Evolutionary conservation across 2,888 invertebrate species (phyloP), one percentile per base, ranked within the genome.

Genomic region (Polyploca ridens): DNA sequence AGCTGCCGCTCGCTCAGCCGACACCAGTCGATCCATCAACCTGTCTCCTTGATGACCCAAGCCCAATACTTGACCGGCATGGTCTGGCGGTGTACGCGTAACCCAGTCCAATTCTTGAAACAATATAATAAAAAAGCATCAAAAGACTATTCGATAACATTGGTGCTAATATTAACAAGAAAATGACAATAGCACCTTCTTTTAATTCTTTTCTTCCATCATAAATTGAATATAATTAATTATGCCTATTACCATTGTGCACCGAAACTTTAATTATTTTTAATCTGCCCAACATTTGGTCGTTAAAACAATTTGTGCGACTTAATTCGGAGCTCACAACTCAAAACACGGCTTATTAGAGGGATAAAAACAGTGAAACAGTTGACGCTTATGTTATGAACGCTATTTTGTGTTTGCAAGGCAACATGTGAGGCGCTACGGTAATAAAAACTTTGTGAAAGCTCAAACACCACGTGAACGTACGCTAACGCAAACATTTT

Each of bases 11-110:
- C 66, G 66, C 63, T 63, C 68, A 63, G 60, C 69, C 63, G 69
- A 70, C 71, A 69, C 69, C 72, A 62, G 70, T 75, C 77, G 73
- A 85, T 85, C 84, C 81, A 85, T 85, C 85, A 85, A 81, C 68
- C 83, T 84, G 85, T 83, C 85, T 71, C 67, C 76, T 75, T 69
- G 80, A 81, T 80, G 83, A 78, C 79, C 83, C 73, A 69, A 74
- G 69, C 77, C 78, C 10, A 46, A 46, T 46, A 73, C 68, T 74
- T 72, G 72, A 72, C 72, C 71, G 70, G 70, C 66, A 68, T 64
- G 62, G 58, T 70, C 71, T 66, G 66, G 68, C 68, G 69, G 69
- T 41, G 27, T 57, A 41, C 13, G 3, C 41, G 13, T 13, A 41
- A 13, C 41, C 41, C 3, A 65, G 64, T 66, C 65, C 14, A 46